Evolutionary conservation across 1,140 invertebrate genomes (phyloP), one percentile per base, ranked within the genome.

Genomic region (Sitophilus oryzae): DNA sequence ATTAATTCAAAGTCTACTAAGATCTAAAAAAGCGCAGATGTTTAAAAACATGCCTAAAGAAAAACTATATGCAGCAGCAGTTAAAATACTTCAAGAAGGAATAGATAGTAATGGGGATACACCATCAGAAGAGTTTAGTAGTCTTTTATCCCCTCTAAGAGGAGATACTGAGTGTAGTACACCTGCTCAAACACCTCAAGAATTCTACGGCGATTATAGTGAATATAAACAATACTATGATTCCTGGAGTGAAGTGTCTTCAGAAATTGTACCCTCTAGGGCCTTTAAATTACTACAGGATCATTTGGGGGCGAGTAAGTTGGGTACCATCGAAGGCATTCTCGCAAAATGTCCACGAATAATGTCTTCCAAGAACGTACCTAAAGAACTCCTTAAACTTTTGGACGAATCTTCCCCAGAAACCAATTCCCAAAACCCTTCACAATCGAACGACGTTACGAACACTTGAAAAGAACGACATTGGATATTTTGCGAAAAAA

Each of bases 161-260:
- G 38, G 49, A 46, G 59, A 58, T 46, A 68, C 71, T 11, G 48
- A 71, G 47, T 70, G 67, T 52, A 70, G 72, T 47, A 75, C 71
- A 20, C 71, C 74, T 35, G 69, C 69, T 4, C 56, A 70, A 52
- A 69, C 74, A 3, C 73, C 75, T 6, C 68, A 73, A 52, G 74
- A 77, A 35, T 65, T 68, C 15, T 66, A 71, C 56, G 60, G 58
- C 14, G 65, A 63, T 43, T 70, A 73, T 63, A 59, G 67, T 36
- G 73, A 76, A 42, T 80, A 80, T 30, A 74, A 76, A 45, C 70
- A 77, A 14, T 84, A 83, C 64, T 84, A 82, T 55, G 74, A 77
- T 47, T 74, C 76, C 1, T 83, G 82, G 81, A 76, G 71, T 36
- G 73, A 73, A 11, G 65, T 73, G 0, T 50, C 64, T 10, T 65